phyloP scores from a whole-genome alignment of 1,140 invertebrate genomes.

The Araneus ventricosus region DNA sequence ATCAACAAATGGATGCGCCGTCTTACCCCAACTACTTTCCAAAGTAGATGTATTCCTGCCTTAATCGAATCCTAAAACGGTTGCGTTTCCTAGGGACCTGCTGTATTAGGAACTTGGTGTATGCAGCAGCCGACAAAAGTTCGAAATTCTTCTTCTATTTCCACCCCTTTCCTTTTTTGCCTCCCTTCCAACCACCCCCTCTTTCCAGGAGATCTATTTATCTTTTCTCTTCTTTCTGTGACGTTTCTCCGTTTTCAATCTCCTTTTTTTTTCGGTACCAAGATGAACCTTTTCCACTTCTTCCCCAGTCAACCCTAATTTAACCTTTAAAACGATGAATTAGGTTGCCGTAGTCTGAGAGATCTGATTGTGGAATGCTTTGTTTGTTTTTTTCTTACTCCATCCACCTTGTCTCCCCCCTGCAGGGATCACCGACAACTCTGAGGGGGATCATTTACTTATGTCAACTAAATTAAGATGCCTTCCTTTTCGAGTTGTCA shows the following conservation, averaged over 20 bases:
- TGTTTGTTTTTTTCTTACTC: neutral
- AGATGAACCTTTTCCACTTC: constrained; percentile 29
- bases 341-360: constrained; percentile 4
- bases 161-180: neutral
- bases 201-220: constrained; percentile 20
- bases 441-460: neutral
- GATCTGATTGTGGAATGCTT: constrained; percentile 35
- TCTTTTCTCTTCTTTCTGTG: constrained; percentile 30
- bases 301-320: constrained; percentile 16
- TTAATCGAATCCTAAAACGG: constrained; percentile 64
- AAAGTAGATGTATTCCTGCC: constrained; percentile 49
- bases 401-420: neutral
- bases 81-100: constrained; percentile 22
- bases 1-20: constrained; percentile 64
- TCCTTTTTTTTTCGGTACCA: neutral
- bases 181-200: neutral
- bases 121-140: constrained; percentile 38
- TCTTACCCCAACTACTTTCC: constrained; percentile 34
- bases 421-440: neutral
- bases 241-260: constrained; percentile 36
- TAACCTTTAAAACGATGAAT: constrained; percentile 41
- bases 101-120: constrained; percentile 30
- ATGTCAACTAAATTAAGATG: constrained; percentile 23
- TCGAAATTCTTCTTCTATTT: constrained; percentile 47
- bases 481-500: neutral